These are phyloP conservation scores for Catalaphyllia jardinei DNA, from an alignment of 64 coral and sea anemone species.

Conservation along the genomic window DNA sequence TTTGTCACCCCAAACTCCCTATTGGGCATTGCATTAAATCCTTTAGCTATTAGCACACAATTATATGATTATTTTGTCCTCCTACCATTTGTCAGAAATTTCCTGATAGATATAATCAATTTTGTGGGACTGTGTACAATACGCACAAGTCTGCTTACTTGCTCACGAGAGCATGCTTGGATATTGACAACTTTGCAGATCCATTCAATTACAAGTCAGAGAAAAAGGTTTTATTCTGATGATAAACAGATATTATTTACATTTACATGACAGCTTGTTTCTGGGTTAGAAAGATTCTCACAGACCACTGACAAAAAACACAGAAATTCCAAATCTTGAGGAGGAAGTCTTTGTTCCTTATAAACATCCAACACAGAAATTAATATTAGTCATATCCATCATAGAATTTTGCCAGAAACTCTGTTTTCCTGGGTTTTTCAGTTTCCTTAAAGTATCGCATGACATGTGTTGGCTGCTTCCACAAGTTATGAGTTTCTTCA, in stretches of 20 bases:
- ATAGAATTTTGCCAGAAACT: conserved; percentile 91
- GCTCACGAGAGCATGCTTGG: background rate
- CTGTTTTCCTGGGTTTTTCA: conserved; percentile 74
- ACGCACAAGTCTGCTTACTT: no score
- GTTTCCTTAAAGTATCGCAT: conserved; percentile 99
- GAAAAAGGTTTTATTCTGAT: background rate
- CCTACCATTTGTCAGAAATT: no score
- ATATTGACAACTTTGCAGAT: background rate
- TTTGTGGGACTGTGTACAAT: no score
- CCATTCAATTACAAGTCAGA: background rate
- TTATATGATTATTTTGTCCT: no score
- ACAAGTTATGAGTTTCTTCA: conserved; percentile 98
- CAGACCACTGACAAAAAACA: background rate
- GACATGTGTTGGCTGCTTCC: conserved; percentile 98
- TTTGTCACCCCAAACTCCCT: no score
- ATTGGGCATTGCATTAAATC: no score
- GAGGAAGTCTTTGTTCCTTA: background rate
- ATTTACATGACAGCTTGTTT: background rate
- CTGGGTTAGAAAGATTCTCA: no score
- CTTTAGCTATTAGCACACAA: no score
- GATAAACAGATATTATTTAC: background rate
- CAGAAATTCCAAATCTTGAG: background rate
- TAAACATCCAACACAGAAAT: background rate
- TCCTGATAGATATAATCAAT: no score
- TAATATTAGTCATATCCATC: conserved; percentile 88